Base-by-base conservation (phyloP, 1,140 invertebrate genomes). In the Tetragonula clypearis region DNA sequence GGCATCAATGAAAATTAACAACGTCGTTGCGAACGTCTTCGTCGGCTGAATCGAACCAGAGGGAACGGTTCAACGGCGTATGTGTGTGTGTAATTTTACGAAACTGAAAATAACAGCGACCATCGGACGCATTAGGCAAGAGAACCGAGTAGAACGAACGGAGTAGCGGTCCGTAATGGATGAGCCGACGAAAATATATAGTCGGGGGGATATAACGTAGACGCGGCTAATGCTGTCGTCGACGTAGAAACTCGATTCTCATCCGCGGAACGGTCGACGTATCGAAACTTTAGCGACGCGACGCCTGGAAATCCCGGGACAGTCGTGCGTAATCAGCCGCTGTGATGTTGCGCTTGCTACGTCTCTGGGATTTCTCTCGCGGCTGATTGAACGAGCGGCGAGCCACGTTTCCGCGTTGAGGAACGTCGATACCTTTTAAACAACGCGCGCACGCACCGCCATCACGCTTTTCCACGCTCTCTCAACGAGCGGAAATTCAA, bases 401-500 rank as follows among this genome's bases (percentile, higher is more conserved):
- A 88, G 35, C 66, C 66, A 71, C 84, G 87, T 89, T 89, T 89
- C 78, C 82, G 77, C 79, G 53, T 85, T 74, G 81, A 82, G 73
- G 88, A 90, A 87, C 82, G 81, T 89, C 87, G 81, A 89, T 87
- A 68, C 81, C 74, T 89, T 68, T 89, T 82, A 49, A 79, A 75
- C 77, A 81, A 74, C 62, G 71, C 35, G 60, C 30, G 35, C 68
- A 35, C 26, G 56, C 60, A 17, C 41, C 78, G 58, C 26, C 83
- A 26, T 68, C 71, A 66, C 66, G 68, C 35, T 79, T 73, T 79
- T 71, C 79, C 56, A 62, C 58, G 68, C 35, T 79, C 71, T 79
- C 62, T 79, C 56, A 69, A 68, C 66, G 53, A 49, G 76, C 14
- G 30, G 77, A 79, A 49, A 73, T 79, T 73, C 58, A 62, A 79